A percentile compares a stretch with the other conserved stretches of the same genome.
These are phyloP conservation scores for Adela reaumurella DNA, from an alignment of 2,888 invertebrate species.

Conservation along the genomic window DNA sequence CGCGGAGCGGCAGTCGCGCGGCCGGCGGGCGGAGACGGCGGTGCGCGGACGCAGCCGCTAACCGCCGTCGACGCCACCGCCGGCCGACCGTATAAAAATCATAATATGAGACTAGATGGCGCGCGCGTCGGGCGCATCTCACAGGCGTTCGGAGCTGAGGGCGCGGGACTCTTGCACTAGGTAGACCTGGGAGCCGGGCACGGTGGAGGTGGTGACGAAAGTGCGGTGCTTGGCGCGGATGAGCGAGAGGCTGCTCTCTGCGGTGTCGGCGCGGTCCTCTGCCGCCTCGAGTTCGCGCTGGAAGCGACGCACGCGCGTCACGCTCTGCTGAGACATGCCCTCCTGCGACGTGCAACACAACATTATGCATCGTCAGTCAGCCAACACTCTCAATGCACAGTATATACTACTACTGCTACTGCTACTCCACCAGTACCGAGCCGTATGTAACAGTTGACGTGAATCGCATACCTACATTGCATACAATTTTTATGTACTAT, in stretches of 20 bases:
- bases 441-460: too few relatives aligned
- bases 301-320: constrained; percentile 96
- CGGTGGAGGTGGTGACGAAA: constrained; percentile 91
- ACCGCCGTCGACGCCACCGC: constrained; percentile 49
- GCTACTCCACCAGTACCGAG: too few relatives aligned
- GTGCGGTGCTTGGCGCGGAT: constrained; percentile 98
- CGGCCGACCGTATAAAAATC: constrained; percentile 35
- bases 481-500: too few relatives aligned
- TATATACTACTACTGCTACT: too few relatives aligned
- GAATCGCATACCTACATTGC: too few relatives aligned
- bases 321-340: constrained; percentile 87
- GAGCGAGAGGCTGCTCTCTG: constrained; percentile 90
- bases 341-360: constrained; percentile 62
- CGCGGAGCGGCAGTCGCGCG: constrained; percentile 44
- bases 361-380: too few relatives aligned
- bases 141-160: constrained; percentile 51
- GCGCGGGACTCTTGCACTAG: constrained; percentile 82
- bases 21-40: neutral
- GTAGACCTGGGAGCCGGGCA: constrained; percentile 89
- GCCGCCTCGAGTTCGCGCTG: constrained; percentile 97
- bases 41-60: constrained; percentile 29
- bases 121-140: constrained; percentile 20
- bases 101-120: constrained; percentile 36
- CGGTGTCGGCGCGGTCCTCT: constrained; percentile 92
- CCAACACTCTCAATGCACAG: too few relatives aligned